These are phyloP conservation scores for Euplexia lucipara DNA, from an alignment of 2,888 invertebrate species.

Conservation along the genomic window DNA sequence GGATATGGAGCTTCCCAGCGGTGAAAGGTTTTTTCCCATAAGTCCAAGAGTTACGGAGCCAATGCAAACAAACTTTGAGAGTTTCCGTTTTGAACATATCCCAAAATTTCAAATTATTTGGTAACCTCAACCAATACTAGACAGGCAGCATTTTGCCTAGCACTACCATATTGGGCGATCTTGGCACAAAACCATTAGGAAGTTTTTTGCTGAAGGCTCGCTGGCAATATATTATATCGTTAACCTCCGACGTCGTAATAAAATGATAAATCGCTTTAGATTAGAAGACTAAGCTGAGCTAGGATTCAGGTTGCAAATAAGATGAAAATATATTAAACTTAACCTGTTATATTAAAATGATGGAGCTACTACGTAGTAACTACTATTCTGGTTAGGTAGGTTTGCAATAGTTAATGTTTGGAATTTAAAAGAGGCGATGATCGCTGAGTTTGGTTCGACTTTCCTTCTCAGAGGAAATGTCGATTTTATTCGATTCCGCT, in stretches of 20 bases:
- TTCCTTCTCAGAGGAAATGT: too few species aligned
- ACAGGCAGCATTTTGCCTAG: neutral
- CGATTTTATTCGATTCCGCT: too few species aligned
- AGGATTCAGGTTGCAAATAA: neutral
- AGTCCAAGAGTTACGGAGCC: too few species aligned
- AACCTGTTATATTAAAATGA: neutral
- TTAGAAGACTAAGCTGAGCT: conserved; percentile 1
- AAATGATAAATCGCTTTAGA: conserved; percentile 36
- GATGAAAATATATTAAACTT: neutral
- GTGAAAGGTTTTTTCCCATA: too few species aligned
- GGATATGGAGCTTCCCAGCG: too few species aligned
- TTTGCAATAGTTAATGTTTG: too few species aligned
- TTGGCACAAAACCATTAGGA: conserved; percentile 32
- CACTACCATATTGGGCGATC: neutral
- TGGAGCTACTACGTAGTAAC: too few species aligned
- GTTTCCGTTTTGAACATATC: neutral
- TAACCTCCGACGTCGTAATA: conserved; percentile 13
- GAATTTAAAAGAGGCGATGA: too few species aligned
- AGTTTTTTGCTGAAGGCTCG: conserved; percentile 39
- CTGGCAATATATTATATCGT: conserved; percentile 16
- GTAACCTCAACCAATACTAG: neutral
- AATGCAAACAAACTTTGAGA: too few species aligned
- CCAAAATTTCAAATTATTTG: neutral
- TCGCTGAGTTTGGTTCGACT: too few species aligned
- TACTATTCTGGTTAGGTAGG: too few species aligned